Evolutionary conservation across 1,140 invertebrate genomes (phyloP).

Genomic region (Diabrotica undecimpunctata): DNA sequence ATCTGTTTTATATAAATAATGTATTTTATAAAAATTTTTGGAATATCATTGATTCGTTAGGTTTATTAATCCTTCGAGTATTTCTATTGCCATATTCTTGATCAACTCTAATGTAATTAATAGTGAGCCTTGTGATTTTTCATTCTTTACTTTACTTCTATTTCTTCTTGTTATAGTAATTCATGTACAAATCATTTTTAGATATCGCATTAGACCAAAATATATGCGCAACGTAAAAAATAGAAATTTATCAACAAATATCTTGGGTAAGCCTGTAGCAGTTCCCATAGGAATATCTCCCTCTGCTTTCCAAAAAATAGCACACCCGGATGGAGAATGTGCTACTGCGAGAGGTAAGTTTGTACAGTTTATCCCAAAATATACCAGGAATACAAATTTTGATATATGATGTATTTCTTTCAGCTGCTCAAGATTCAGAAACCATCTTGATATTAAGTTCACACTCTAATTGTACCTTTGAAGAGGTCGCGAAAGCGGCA

Average conservation of each 20-base stretch:
- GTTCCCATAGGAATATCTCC: conserved; percentile 87
- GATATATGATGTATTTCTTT: conserved; percentile 39
- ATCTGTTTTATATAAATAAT: too few species aligned
- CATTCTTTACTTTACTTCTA: too few species aligned
- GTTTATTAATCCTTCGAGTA: too few species aligned
- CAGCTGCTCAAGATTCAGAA: neutral
- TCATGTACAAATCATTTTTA: conserved; percentile 40
- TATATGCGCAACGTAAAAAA: conserved; percentile 72
- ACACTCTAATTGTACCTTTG: conserved; percentile 65
- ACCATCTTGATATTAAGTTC: neutral
- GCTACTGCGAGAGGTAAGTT: conserved; percentile 73
- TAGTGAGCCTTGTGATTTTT: too few species aligned
- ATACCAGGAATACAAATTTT: too few species aligned
- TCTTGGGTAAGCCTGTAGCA: conserved; percentile 65
- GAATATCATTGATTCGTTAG: too few species aligned
- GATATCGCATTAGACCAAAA: conserved; percentile 74
- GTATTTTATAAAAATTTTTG: too few species aligned
- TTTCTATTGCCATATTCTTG: too few species aligned
- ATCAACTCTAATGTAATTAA: too few species aligned
- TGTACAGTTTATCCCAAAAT: neutral
- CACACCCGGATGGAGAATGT: conserved; percentile 83
- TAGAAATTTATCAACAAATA: conserved; percentile 58
- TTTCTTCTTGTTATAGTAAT: too few species aligned
- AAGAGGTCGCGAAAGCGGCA: conserved; percentile 56
- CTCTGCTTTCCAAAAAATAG: conserved; percentile 91